Percentiles rank a stretch among this genome's conserved stretches.
phyloP scores from a whole-genome alignment of 2,113 vertebrate species.

The Gopherus flavomarginatus region DNA sequence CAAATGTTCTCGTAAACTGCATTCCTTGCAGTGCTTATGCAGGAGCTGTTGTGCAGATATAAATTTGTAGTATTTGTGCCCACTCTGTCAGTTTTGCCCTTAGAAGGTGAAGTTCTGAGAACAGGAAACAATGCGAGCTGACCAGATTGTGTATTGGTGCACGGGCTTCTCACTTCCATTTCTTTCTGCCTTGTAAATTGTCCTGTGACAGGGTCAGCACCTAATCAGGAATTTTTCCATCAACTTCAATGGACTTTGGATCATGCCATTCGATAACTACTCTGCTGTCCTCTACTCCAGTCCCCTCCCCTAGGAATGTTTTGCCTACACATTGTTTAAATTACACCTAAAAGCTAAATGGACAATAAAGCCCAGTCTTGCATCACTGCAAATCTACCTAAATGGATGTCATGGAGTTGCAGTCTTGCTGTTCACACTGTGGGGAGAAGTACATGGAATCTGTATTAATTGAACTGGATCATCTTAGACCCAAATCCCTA shows the following conservation, averaged over 20 bases:
- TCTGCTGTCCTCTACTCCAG: not conserved
- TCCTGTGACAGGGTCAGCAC: not conserved
- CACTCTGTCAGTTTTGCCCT: not conserved
- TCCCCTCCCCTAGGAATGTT: rapidly evolving
- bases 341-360: rapidly evolving
- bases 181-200: not conserved
- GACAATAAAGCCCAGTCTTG: not conserved
- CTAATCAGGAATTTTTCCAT: too few species aligned
- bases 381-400: not conserved
- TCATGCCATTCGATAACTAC: not conserved
- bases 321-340: not conserved
- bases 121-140: not conserved
- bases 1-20: not conserved
- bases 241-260: not conserved
- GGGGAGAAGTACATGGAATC: not conserved
- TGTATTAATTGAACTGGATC: not conserved
- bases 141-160: not conserved
- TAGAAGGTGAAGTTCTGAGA: not conserved
- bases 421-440: not conserved
- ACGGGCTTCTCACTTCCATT: not conserved
- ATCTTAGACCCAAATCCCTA: not conserved
- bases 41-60: not conserved
- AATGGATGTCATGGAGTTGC: not conserved
- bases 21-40: not conserved
- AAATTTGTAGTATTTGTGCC: not conserved